Conservation (phyloP, 2,113 vertebrate genomes). For the Brachyistius frenatus region DNA sequence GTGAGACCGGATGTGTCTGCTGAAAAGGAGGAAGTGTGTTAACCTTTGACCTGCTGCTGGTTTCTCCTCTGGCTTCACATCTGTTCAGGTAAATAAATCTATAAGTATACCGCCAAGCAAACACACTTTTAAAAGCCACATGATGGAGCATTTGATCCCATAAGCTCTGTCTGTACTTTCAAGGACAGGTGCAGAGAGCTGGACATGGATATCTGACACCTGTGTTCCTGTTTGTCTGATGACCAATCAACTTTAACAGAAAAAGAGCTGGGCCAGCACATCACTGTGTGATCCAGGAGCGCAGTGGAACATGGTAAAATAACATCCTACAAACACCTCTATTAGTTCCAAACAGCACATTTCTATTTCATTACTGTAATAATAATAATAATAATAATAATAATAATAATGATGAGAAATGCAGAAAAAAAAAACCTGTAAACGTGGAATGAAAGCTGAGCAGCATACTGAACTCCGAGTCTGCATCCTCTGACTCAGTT, state of each 20-base stretch:
- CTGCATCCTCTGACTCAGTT: too few species aligned
- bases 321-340: background rate
- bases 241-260: conserved; percentile 20
- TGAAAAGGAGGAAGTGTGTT: background rate
- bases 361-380: background rate
- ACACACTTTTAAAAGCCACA: conserved; percentile 1
- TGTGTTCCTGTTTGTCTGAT: conserved; percentile 27
- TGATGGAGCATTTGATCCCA: background rate
- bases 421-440: background rate
- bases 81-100: conserved; percentile 18
- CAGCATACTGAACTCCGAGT: background rate
- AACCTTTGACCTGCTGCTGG: conserved; percentile 30
- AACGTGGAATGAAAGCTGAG: background rate
- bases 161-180: conserved; percentile 31
- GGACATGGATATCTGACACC: conserved; percentile 53
- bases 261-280: background rate
- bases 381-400: background rate
- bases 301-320: background rate
- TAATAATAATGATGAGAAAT: background rate
- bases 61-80: conserved; percentile 11
- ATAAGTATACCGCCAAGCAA: background rate
- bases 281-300: background rate
- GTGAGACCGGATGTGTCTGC: conserved; percentile 12
- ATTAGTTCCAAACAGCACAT: background rate
- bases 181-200: conserved; percentile 44